Base-by-base conservation (phyloP, 2,113 vertebrate species). In the Sylvietta virens region DNA sequence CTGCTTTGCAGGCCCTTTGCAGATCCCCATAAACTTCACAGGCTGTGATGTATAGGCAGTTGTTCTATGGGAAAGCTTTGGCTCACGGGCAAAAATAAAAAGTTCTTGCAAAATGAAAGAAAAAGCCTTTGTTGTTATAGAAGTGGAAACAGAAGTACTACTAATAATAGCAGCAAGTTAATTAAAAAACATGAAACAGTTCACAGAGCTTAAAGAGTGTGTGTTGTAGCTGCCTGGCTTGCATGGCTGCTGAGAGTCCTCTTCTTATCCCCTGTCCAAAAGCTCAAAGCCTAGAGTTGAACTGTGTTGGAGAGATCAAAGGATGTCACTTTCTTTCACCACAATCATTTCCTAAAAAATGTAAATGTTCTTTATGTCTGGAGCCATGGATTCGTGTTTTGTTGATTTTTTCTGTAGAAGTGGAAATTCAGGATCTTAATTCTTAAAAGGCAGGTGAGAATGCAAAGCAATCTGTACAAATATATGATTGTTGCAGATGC, bases 101-200 rank as follows among this genome's bases (percentile, higher is more conserved):
- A 85, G 37, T 3, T 58, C 69, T 45, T 85, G 45, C 53, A 90
- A 79, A 94, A 64, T 79, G 57, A 79, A 96, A 81, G 69, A 87
- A 91, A 89, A 93, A 72, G n/a, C 35, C 88, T 91, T 74, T 94
- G 47, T 74, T 89, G 50, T 72, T 87, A 47, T 69, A 31, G 79
- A 95, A 89, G 73, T 87, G 73, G 90, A 94, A 95, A 81, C 73
- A 87, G 65, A 71, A 90, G 39, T 67, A 30, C 47, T 78, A 37
- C 61, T 91, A 93, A 76, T 82, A 85, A 56, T 85, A 90, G 74
- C 78, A 82, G 24, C 3, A 12, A 90, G 78, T 91, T 93, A 91
- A 95, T 94, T 85, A 82, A 67, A 91, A 65, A 95, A 85, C 47
- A 45, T 80, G 54, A 62, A 80, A 31, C 56, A 35, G 28, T 89